Base-by-base conservation (phyloP, 2,797 vertebrate genomes). In the Ambastaia sidthimunki region DNA sequence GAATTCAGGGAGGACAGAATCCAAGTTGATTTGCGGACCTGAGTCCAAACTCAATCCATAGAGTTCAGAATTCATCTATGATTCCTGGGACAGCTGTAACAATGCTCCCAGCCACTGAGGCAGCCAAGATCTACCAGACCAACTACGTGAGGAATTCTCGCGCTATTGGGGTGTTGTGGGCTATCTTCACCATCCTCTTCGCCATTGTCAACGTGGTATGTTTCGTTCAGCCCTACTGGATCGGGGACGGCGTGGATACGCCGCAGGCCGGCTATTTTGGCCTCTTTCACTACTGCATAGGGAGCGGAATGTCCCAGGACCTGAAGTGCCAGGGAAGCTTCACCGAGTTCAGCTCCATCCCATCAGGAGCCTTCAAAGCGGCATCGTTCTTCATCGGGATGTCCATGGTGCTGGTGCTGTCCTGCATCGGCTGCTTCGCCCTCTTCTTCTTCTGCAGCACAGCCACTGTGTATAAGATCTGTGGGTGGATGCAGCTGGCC, bases 391-490 rank as follows among this genome's bases (percentile, higher is more conserved):
- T 99, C 94, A 97, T 99, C 89, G 96, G 95, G 85, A 95, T 95
- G 91, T 99, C 98, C 93, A 98, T 99, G 97, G 92, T 92, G 91
- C 95, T 99, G 90, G 96, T 97, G 83, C 93, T 99, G 89, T 92
- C 93, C 91, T 99, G 97, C 93, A 98, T 99, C 91, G 92, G 92
- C 86, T 98, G 96, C 94, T 99, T 99, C 90, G 90, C 93, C 67
- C 97, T 99, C 88, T 99, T 99, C 95, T 99, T 99, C 95, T 99
- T 99, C 96, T 99, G 98, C 94, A 97, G 97, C 94, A 98, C 97
- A 73, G 97, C 96, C 71, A 99, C 97, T 18, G 98, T 98, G 86
- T 99, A 99, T 87, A 99, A 99, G 94, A 98, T 98, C 94, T 99
- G 98, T 84, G 98, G 97, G 87, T 99, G 98, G 98, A 98, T 98